phyloP scores from a whole-genome alignment of 2,888 invertebrate species.

The Troides helena region DNA sequence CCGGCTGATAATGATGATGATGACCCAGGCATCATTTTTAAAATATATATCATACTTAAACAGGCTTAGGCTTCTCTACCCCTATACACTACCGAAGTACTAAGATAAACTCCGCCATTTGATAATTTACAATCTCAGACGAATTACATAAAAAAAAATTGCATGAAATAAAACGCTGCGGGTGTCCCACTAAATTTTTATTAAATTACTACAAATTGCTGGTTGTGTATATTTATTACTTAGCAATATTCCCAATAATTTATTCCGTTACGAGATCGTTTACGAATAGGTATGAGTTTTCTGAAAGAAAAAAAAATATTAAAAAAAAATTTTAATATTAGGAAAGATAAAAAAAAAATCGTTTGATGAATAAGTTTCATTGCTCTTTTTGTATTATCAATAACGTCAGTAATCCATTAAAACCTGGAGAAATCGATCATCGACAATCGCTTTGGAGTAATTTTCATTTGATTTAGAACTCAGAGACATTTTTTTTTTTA shows the following conservation, averaged over 20 bases:
- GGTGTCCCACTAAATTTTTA: neutral
- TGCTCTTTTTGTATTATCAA: no score
- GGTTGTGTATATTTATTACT: neutral
- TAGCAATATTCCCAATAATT: neutral
- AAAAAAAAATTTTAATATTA: neutral
- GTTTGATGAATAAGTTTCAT: no score
- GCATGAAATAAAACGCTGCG: neutral
- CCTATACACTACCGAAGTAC: no score
- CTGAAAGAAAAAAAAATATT: conserved; percentile 16
- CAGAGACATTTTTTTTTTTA: no score
- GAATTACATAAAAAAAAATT: neutral
- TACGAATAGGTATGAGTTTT: conserved; percentile 19
- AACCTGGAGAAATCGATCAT: no score
- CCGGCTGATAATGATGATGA: no score
- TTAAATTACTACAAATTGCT: neutral
- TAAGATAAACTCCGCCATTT: neutral
- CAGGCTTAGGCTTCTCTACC: no score
- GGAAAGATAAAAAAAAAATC: neutral
- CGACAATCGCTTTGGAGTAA: no score
- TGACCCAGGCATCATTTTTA: no score
- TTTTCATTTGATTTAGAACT: no score
- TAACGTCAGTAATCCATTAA: no score
- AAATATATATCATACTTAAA: no score
- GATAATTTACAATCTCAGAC: neutral
- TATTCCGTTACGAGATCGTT: conserved; percentile 7